These are phyloP conservation scores for Caenorhabditis zanzibari DNA, from an alignment of 2,888 invertebrate genomes.

Conservation along the genomic window DNA sequence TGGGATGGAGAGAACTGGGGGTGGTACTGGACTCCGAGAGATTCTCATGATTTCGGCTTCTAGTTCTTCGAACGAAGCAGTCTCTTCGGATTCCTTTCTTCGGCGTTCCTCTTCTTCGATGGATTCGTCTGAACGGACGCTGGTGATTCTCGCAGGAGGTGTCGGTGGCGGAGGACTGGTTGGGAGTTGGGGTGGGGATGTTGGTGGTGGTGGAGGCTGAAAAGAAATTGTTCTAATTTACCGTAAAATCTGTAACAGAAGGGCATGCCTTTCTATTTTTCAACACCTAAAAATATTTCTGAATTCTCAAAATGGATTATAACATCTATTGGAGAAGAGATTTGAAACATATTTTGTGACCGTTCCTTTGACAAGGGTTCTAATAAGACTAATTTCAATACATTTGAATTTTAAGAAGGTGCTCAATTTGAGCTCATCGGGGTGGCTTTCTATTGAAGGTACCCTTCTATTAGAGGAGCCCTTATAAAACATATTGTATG, in stretches of 20 bases:
- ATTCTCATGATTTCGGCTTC: slow-evolving; percentile 56
- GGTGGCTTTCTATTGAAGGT: no score
- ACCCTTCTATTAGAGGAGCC: no score
- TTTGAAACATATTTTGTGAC: no score
- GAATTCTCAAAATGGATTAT: no score
- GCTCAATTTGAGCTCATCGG: no score
- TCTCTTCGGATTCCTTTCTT: slow-evolving; percentile 55
- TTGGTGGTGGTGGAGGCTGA: slow-evolving; percentile 48
- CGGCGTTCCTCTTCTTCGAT: slow-evolving; percentile 61
- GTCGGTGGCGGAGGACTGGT: slow-evolving; percentile 47
- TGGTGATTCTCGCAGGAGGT: slow-evolving; percentile 40
- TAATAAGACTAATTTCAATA: no score
- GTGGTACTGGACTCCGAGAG: slow-evolving; percentile 48
- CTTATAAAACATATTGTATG: no score
- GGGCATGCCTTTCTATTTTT: no score
- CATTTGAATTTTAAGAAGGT: no score
- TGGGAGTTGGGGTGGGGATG: slow-evolving; percentile 44
- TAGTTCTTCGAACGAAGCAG: slow-evolving; percentile 55
- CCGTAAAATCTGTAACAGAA: not conserved
- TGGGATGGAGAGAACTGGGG: slow-evolving; percentile 49
- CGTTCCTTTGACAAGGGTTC: no score
- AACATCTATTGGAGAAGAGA: no score
- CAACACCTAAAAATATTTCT: no score
- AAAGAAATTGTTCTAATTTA: slow-evolving; percentile 5
- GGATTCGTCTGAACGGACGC: slow-evolving; percentile 47